These are phyloP conservation scores for Python bivittatus DNA, from an alignment of 2,113 vertebrate genomes.

Conservation along the genomic window DNA sequence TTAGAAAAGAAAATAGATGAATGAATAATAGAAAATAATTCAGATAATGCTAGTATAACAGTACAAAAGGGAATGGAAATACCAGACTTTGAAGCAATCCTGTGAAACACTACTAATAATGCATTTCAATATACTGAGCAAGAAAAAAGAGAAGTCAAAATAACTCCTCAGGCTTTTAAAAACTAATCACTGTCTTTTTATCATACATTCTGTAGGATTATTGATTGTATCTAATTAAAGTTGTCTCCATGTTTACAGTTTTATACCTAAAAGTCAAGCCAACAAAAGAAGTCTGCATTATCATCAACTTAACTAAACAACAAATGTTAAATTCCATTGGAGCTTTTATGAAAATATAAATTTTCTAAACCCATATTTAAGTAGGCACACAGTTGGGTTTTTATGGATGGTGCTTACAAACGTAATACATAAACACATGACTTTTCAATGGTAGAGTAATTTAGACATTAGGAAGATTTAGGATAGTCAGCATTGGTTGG, in stretches of 20 bases:
- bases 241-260: conserved; percentile 47
- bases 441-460: conserved; percentile 25
- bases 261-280: conserved; percentile 38
- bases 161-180: conserved; percentile 48
- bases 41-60: conserved; percentile 51
- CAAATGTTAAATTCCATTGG: conserved; percentile 38
- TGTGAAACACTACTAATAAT: conserved; percentile 47
- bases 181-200: conserved; percentile 51
- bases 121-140: conserved; percentile 57
- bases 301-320: conserved; percentile 35
- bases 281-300: conserved; percentile 6
- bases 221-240: conserved; percentile 56
- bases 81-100: conserved; percentile 47
- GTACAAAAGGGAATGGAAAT: conserved; percentile 53
- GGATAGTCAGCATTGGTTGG: neutral
- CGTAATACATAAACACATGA: conserved; percentile 15
- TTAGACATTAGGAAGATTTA: conserved; percentile 30
- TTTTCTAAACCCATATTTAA: conserved; percentile 32
- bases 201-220: conserved; percentile 50
- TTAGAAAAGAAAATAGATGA: conserved; percentile 39
- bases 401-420: conserved; percentile 14
- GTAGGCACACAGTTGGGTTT: conserved; percentile 1
- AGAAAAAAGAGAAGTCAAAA: conserved; percentile 37
- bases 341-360: conserved; percentile 8
- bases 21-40: conserved; percentile 44